These are phyloP conservation scores for Ptychoptera albimana DNA, from an alignment of 2,888 invertebrate genomes.

Conservation along the genomic window DNA sequence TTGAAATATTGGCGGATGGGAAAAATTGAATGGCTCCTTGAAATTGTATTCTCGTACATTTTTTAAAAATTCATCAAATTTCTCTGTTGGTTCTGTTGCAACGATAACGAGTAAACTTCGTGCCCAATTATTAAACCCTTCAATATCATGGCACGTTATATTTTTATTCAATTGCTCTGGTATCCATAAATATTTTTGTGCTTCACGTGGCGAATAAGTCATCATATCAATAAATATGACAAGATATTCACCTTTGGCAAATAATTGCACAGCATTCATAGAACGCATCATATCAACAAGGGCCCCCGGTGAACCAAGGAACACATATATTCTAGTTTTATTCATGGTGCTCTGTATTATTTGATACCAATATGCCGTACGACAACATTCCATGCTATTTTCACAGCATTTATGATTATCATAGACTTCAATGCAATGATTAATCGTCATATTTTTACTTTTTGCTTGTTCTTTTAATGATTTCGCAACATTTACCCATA, in stretches of 20 bases:
- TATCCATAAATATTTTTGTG: slow-evolving; percentile 64
- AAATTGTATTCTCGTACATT: slow-evolving; percentile 65
- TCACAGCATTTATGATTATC: slow-evolving; percentile 66
- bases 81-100: slow-evolving; percentile 62
- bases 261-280: slow-evolving; percentile 76
- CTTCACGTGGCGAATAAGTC: slow-evolving; percentile 61
- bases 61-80: slow-evolving; percentile 60
- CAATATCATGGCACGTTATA: slow-evolving; percentile 40
- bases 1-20: slow-evolving; percentile 40
- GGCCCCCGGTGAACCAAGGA: slow-evolving; percentile 72
- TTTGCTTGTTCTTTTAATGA: slow-evolving; percentile 62
- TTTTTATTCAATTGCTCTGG: slow-evolving; percentile 39
- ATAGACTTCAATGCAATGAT: slow-evolving; percentile 53
- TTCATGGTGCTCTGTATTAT: slow-evolving; percentile 64
- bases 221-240: slow-evolving; percentile 89
- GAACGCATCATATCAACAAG: slow-evolving; percentile 82
- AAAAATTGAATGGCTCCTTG: slow-evolving; percentile 66
- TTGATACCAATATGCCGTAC: slow-evolving; percentile 66
- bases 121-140: slow-evolving; percentile 42
- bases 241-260: slow-evolving; percentile 86
- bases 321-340: slow-evolving; percentile 83
- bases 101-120: slow-evolving; percentile 78
- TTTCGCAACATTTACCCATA: slow-evolving; percentile 67
- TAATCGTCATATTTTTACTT: slow-evolving; percentile 66
- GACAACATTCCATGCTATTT: slow-evolving; percentile 57